phyloP scores from a whole-genome alignment of 2,888 invertebrate genomes.

The Polylopha cassiicola region DNA sequence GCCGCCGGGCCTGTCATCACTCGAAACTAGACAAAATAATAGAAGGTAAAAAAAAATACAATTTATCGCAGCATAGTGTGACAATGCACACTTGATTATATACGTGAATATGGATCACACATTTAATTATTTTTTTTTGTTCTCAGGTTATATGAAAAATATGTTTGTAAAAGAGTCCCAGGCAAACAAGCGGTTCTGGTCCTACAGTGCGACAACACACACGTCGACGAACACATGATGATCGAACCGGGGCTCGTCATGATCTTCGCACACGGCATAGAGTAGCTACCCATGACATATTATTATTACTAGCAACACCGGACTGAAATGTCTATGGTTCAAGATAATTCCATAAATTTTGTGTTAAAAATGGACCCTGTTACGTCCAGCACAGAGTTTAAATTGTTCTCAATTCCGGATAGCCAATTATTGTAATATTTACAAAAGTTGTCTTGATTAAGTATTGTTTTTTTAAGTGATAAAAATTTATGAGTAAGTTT shows the following conservation, averaged over 20 bases:
- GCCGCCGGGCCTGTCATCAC: conserved; percentile 94
- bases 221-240: conserved; percentile 97
- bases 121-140: conserved; percentile 12
- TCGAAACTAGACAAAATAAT: conserved; percentile 96
- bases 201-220: conserved; percentile 94
- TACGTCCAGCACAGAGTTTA: conserved; percentile 13
- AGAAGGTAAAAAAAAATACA: conserved; percentile 81
- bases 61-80: too few species aligned
- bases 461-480: conserved; percentile 25
- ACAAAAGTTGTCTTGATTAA: conserved; percentile 19
- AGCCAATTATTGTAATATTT: conserved; percentile 31
- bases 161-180: conserved; percentile 95
- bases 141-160: conserved; percentile 88
- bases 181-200: conserved; percentile 97
- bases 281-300: conserved; percentile 62
- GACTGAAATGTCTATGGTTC: conserved; percentile 13
- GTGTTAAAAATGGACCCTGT: conserved; percentile 6
- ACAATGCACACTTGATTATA: too few species aligned
- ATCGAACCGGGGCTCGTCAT: conserved; percentile 97
- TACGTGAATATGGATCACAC: conserved; percentile 1
- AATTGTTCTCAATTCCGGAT: conserved; percentile 5
- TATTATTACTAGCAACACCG: conserved; percentile 6
- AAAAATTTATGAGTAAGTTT: conserved; percentile 11
- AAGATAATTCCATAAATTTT: conserved; percentile 9
- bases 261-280: conserved; percentile 99